A percentile compares a stretch with the other conserved stretches of the same genome.
Evolutionary conservation across 2,113 vertebrate species (phyloP).

Genomic region (Pygathrix nemaeus): DNA sequence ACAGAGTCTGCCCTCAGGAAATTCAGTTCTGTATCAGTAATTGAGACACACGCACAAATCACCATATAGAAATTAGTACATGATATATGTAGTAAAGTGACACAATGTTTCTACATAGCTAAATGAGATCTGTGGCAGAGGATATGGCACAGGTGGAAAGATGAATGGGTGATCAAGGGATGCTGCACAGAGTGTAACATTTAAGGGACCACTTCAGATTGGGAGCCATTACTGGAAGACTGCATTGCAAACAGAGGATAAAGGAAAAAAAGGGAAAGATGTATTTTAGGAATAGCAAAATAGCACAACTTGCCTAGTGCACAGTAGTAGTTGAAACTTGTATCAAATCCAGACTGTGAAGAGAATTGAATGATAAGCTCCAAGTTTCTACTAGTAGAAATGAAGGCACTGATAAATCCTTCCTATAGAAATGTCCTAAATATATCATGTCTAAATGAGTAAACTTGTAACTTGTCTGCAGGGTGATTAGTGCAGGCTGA

Average conservation of each 20-base stretch:
- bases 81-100: neutral
- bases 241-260: neutral
- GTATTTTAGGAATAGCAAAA: slow-evolving; percentile 3
- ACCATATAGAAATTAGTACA: neutral
- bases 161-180: neutral
- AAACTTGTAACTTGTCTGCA: neutral
- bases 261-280: neutral
- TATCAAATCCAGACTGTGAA: neutral
- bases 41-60: neutral
- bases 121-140: neutral
- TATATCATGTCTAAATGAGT: neutral
- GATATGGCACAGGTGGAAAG: neutral
- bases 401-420: neutral
- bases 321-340: neutral
- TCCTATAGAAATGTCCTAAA: neutral
- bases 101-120: neutral
- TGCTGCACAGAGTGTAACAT: neutral
- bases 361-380: slow-evolving; percentile 19
- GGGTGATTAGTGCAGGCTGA: neutral
- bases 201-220: neutral
- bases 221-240: neutral
- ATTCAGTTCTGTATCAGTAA: neutral
- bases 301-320: neutral
- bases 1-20: neutral
- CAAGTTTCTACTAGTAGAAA: neutral